Percentiles rank a stretch among this genome's conserved stretches.
phyloP scores from a whole-genome alignment of 2,797 vertebrate genomes.

The Pipistrellus pipistrellus region DNA sequence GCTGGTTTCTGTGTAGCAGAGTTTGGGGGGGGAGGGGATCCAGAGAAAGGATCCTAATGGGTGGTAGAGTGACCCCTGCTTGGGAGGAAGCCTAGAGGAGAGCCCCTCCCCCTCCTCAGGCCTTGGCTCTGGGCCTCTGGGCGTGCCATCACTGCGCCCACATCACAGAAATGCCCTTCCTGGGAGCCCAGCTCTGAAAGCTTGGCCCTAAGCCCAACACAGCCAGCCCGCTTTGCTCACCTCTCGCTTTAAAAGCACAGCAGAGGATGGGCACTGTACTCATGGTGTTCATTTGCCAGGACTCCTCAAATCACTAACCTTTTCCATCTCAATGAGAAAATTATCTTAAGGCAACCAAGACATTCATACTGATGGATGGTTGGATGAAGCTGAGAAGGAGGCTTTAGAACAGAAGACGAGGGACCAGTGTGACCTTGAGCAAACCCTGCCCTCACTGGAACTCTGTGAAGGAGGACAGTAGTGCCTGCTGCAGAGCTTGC shows the following conservation, averaged over 20 bases:
- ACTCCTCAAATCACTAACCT: neutral
- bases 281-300: neutral
- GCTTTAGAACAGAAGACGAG: neutral
- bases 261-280: fast-evolving
- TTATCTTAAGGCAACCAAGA: neutral
- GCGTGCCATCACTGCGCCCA: fast-evolving
- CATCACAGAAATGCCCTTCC: neutral
- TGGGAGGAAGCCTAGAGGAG: neutral
- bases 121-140: neutral
- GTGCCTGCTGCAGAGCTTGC: neutral
- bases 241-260: neutral
- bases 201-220: too few species aligned
- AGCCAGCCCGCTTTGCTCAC: neutral
- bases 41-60: neutral
- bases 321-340: neutral
- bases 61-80: neutral
- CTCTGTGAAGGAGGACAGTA: neutral
- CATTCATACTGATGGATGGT: fast-evolving
- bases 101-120: too few species aligned
- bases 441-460: neutral
- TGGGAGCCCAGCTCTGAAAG: neutral
- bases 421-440: neutral
- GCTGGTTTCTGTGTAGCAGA: neutral
- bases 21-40: neutral
- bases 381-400: neutral